These are phyloP conservation scores for Marmota flaviventris DNA, from an alignment of 2,113 vertebrate genomes.

Conservation along the genomic window DNA sequence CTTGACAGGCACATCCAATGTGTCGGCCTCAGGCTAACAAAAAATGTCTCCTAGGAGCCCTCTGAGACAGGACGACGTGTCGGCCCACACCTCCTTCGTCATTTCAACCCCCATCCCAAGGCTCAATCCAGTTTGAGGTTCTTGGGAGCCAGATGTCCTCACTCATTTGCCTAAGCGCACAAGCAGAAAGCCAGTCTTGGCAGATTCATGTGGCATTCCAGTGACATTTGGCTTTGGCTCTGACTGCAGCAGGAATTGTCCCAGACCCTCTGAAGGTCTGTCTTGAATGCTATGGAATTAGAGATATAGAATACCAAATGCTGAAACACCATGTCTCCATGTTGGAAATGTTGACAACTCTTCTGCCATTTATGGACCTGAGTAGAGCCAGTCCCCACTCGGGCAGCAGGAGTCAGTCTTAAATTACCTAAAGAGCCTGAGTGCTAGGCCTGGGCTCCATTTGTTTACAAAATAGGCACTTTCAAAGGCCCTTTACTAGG, in stretches of 20 bases:
- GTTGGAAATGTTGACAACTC: background rate
- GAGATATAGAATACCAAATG: background rate
- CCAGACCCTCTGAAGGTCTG: conserved; percentile 45
- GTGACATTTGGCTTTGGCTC: conserved; percentile 62
- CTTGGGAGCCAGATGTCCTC: background rate
- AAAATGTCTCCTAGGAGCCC: background rate
- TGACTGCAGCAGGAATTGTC: conserved; percentile 55
- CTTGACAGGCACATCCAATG: background rate
- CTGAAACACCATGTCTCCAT: background rate
- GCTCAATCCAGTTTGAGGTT: background rate
- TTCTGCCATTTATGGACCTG: conserved; percentile 36
- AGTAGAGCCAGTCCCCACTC: conserved; percentile 47
- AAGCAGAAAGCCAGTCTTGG: conserved; percentile 19
- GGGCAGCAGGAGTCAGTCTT: conserved; percentile 67
- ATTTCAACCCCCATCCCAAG: background rate
- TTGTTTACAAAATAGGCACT: conserved; percentile 88
- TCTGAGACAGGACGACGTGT: background rate
- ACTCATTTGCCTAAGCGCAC: background rate
- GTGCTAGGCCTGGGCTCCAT: conserved; percentile 74
- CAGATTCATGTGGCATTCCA: conserved; percentile 46
- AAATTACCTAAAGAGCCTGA: conserved; percentile 80
- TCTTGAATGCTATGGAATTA: conserved; percentile 69
- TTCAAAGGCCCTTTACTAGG: conserved; percentile 88
- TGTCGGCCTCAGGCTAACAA: background rate
- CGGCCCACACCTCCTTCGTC: background rate